Evolutionary conservation across 2,888 invertebrate species (phyloP), one percentile per base, ranked within the genome.

Genomic region (Gandaritis pyraliata): DNA sequence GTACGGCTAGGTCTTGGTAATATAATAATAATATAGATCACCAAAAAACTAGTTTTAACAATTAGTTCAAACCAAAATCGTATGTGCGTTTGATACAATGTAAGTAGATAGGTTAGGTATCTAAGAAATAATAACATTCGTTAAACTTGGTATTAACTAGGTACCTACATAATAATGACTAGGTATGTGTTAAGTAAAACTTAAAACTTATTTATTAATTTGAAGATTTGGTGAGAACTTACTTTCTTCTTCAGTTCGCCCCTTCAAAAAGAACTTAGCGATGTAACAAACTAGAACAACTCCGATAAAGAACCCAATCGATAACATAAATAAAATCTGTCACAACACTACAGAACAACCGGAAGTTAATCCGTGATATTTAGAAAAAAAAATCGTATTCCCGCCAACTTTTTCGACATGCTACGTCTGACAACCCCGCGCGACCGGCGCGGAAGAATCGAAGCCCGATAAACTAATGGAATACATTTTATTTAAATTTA

Each of bases 321-420:
- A 80, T 73, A 90, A 81, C 89, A 90, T 90, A 74, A 81, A 87
- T 76, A 76, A 73, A 69, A 54, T 43, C 71, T 72, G n/a, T 78
- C 88, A 89, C 90, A 86, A 83, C 88, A 88, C 88, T 78, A 77
- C 83, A 87, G 75, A 85, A 87, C 85, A 79, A 64, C 68, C 81
- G 82, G 81, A 74, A 75, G 75, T 80, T 77, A 73, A 65, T 50
- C 60, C 48, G 56, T 60, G 64, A 71, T 48, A 54, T 58, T 58
- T 49, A 60, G 1, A 61, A 59, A 69, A 73, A 72, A 73, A 69
- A 71, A 68, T 51, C 75, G 8, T 76, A 76, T 84, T 88, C 87
- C 87, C 88, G 88, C 87, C 85, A 81, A 82, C 65, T 63, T 66
- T 73, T 73, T 77, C 33, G 33, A 33, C 33, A 8, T 7, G 79